Conservation (phyloP, 2,888 invertebrate species). For the Dolichopus griseipennis region DNA sequence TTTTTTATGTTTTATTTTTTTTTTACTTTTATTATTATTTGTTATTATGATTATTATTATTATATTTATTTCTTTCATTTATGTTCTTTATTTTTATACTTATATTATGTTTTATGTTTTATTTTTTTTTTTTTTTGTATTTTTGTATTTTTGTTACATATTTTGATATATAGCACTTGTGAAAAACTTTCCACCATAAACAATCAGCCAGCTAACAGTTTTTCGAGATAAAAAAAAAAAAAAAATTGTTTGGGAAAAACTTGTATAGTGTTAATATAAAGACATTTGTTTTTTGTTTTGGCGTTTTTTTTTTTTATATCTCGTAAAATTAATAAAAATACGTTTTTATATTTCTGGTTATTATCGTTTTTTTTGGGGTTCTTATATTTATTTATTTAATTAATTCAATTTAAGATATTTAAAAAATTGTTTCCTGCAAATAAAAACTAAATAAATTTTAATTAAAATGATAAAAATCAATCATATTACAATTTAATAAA, state of each 20-base stretch:
- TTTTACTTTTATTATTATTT: too few relatives aligned
- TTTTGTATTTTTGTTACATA: background rate
- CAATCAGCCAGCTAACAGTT: background rate
- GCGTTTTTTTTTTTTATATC: too few relatives aligned
- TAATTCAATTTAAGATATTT: too few relatives aligned
- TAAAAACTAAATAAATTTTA: too few relatives aligned
- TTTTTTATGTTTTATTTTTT: too few relatives aligned
- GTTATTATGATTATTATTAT: background rate
- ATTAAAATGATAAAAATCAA: too few relatives aligned
- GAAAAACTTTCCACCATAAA: conserved; percentile 3
- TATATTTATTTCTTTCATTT: background rate
- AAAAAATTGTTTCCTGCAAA: too few relatives aligned
- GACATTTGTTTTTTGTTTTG: background rate
- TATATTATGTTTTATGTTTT: background rate
- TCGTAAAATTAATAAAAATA: background rate
- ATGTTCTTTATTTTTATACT: background rate
- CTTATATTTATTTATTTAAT: too few relatives aligned
- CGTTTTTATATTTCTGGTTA: too few relatives aligned
- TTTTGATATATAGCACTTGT: background rate
- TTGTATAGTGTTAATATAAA: background rate
- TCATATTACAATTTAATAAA: too few relatives aligned
- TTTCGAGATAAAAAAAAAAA: background rate
- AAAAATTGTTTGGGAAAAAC: background rate
- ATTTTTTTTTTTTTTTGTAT: background rate
- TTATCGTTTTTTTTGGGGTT: too few relatives aligned